A percentile compares a stretch with the other conserved stretches of the same genome.
Conservation (phyloP, 2,888 invertebrate species). For the Xylocampa areola region DNA sequence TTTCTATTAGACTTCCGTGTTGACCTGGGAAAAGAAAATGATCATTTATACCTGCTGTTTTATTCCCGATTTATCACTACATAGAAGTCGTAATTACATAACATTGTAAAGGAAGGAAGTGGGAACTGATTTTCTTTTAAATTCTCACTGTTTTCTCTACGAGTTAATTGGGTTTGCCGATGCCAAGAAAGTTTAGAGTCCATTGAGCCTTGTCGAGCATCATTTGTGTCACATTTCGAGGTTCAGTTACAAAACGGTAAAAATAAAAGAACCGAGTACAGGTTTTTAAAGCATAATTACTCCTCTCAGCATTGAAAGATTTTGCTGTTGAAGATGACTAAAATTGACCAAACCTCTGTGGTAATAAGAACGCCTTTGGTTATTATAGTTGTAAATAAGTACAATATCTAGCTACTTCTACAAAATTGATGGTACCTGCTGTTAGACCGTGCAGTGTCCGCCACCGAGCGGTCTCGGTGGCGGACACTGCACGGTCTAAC, state of each 20-base stretch:
- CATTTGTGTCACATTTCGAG: constrained; percentile 30
- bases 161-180: constrained; percentile 35
- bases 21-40: constrained; percentile 58
- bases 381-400: too few relatives aligned
- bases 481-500: too few relatives aligned
- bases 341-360: too few relatives aligned
- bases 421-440: too few relatives aligned
- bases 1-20: constrained; percentile 60
- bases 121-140: constrained; percentile 20
- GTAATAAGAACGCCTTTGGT: too few relatives aligned
- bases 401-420: too few relatives aligned
- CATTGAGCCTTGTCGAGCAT: constrained; percentile 12
- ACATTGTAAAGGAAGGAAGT: background rate
- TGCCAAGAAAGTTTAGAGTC: constrained; percentile 30
- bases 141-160: constrained; percentile 11
- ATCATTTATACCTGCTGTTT: constrained; percentile 31
- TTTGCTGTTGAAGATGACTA: too few relatives aligned
- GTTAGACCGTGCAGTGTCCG: too few relatives aligned
- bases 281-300: background rate
- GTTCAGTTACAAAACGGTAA: background rate
- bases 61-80: constrained; percentile 2
- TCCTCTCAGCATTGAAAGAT: too few relatives aligned
- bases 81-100: background rate
- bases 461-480: too few relatives aligned
- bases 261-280: too few relatives aligned